Evolutionary conservation across 2,888 invertebrate genomes (phyloP).

Genomic region (Crocallis elinguaria): DNA sequence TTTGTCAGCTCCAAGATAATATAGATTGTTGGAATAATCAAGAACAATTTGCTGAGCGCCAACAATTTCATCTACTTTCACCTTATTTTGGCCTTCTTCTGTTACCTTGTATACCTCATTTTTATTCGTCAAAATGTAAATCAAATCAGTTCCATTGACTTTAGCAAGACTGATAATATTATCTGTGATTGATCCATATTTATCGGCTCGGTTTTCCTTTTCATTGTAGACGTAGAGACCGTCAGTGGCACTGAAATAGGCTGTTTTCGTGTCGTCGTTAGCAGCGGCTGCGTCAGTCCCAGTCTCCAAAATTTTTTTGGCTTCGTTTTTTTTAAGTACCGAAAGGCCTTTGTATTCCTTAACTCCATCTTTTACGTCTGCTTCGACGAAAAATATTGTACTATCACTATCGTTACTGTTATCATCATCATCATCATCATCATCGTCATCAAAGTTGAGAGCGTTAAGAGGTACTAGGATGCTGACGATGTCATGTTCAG

Average conservation of each 20-base stretch:
- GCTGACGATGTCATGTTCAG: slow-evolving; percentile 51
- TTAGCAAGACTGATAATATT: slow-evolving; percentile 55
- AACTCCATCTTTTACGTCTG: slow-evolving; percentile 42
- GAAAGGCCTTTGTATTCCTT: slow-evolving; percentile 54
- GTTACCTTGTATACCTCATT: slow-evolving; percentile 61
- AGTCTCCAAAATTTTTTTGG: slow-evolving; percentile 50
- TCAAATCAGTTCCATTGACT: slow-evolving; percentile 49
- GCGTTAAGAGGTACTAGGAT: slow-evolving; percentile 49
- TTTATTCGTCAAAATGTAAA: slow-evolving; percentile 62
- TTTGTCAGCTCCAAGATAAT: slow-evolving; percentile 55
- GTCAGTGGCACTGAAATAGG: slow-evolving; percentile 45
- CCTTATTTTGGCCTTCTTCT: slow-evolving; percentile 58
- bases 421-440: slow-evolving; percentile 21
- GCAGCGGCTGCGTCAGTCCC: slow-evolving; percentile 51
- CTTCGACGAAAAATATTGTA: slow-evolving; percentile 39
- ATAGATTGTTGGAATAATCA: slow-evolving; percentile 62
- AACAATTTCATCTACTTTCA: slow-evolving; percentile 48
- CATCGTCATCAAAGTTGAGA: slow-evolving; percentile 30
- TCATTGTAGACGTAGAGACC: slow-evolving; percentile 51
- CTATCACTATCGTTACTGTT: background rate
- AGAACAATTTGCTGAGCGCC: slow-evolving; percentile 61
- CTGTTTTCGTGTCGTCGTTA: slow-evolving; percentile 43
- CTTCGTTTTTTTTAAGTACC: slow-evolving; percentile 40
- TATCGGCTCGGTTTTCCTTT: slow-evolving; percentile 42
- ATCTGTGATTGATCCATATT: slow-evolving; percentile 60